phyloP scores from a whole-genome alignment of 2,113 vertebrate genomes.

The Charadrius vociferus region DNA sequence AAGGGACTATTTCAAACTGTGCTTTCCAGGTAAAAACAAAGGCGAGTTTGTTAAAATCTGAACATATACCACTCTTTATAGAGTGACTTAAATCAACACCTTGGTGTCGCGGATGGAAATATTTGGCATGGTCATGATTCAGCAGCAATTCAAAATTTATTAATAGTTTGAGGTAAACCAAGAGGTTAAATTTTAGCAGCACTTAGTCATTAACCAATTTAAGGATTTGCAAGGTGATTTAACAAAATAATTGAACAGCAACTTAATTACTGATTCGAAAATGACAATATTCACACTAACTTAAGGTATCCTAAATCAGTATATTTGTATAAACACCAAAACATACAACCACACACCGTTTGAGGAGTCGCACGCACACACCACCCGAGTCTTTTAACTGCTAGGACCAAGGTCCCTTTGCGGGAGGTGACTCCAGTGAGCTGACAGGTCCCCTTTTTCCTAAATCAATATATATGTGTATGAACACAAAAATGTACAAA shows the following conservation, averaged over 20 bases:
- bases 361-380: neutral
- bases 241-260: neutral
- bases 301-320: neutral
- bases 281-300: neutral
- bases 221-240: neutral
- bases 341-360: neutral
- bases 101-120: neutral
- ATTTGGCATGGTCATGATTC: neutral
- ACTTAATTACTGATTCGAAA: neutral
- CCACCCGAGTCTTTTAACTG: neutral
- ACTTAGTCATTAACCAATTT: neutral
- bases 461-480: neutral
- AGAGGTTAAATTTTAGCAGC: neutral
- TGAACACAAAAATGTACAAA: neutral
- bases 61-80: neutral
- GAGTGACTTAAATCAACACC: neutral
- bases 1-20: neutral
- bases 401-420: neutral
- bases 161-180: neutral
- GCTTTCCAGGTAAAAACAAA: neutral
- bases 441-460: neutral
- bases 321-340: neutral
- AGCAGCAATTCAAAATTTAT: neutral
- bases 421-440: neutral
- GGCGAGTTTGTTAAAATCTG: neutral